A percentile compares a stretch with the other conserved stretches of the same genome.
phyloP scores from a whole-genome alignment of 2,888 invertebrate species.

The Oligia latruncula region DNA sequence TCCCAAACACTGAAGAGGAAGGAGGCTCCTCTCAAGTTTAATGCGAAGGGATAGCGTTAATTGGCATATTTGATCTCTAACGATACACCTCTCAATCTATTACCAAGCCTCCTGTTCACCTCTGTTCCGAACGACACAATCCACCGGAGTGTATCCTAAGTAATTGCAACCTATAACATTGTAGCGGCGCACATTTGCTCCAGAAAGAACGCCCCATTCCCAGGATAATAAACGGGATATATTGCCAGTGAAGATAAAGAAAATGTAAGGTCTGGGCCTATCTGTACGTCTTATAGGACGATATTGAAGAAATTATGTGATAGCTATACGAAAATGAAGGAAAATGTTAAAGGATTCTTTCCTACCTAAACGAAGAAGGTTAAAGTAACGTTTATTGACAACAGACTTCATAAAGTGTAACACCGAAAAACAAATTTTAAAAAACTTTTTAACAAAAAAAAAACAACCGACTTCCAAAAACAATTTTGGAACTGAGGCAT shows the following conservation, averaged over 20 bases:
- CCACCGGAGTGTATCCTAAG: conserved; percentile 50
- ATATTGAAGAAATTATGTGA: conserved; percentile 31
- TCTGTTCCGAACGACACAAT: conserved; percentile 41
- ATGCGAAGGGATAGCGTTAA: neutral
- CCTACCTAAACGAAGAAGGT: neutral
- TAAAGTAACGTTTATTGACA: neutral
- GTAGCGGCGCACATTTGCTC: conserved; percentile 52
- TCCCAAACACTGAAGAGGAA: neutral
- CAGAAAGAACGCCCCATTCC: conserved; percentile 56
- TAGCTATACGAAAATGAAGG: neutral
- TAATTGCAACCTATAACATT: conserved; percentile 61
- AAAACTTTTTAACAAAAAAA: neutral
- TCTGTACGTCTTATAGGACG: conserved; percentile 14
- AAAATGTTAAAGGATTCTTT: conserved; percentile 3
- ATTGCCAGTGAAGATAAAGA: conserved; percentile 54
- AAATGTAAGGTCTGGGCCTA: conserved; percentile 36
- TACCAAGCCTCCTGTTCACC: conserved; percentile 7
- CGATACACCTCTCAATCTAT: neutral
- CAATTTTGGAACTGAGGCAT: too few relatives aligned
- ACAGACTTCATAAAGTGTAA: neutral
- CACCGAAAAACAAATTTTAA: neutral
- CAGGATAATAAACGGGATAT: conserved; percentile 59
- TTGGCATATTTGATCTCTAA: conserved; percentile 3
- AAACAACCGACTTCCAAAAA: too few relatives aligned
- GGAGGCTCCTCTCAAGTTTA: neutral